These are phyloP conservation scores for Sinohyriopsis cumingii DNA, from an alignment of 2,888 invertebrate species.

Conservation along the genomic window DNA sequence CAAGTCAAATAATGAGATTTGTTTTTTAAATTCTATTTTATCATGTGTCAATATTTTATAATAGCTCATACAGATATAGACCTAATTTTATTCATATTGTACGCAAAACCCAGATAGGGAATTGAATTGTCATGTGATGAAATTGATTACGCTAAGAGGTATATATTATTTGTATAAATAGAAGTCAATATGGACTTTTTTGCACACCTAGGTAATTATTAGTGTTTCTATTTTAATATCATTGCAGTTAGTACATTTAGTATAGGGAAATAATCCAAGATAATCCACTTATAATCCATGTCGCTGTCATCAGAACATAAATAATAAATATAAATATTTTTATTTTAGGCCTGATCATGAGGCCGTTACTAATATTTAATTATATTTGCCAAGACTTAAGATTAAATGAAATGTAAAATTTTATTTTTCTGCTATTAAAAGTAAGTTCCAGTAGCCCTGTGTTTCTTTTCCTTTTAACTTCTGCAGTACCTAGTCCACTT, in stretches of 20 bases:
- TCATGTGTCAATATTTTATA: too few relatives aligned
- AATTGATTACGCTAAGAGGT: too few relatives aligned
- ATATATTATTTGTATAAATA: too few relatives aligned
- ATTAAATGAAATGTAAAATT: slow-evolving; percentile 60
- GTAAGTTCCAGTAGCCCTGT: slow-evolving; percentile 3
- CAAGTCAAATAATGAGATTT: too few relatives aligned
- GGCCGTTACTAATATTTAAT: slow-evolving; percentile 48
- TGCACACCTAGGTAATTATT: too few relatives aligned
- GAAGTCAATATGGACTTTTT: too few relatives aligned
- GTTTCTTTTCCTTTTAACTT: too few relatives aligned
- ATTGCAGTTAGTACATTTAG: too few relatives aligned
- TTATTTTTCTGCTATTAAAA: slow-evolving; percentile 68
- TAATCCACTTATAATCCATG: slow-evolving; percentile 12
- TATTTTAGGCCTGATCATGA: slow-evolving; percentile 51
- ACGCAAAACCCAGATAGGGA: slow-evolving; percentile 14
- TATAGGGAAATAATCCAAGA: too few relatives aligned
- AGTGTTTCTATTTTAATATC: too few relatives aligned
- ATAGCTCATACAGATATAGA: slow-evolving; percentile 7
- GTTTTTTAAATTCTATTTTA: too few relatives aligned
- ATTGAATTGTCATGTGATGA: background rate
- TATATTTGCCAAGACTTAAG: slow-evolving; percentile 61
- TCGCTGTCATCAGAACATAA: slow-evolving; percentile 21
- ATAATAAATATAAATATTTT: slow-evolving; percentile 50
- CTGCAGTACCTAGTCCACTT: too few relatives aligned
- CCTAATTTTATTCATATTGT: slow-evolving; percentile 24